Conservation (phyloP, 2,113 vertebrate genomes). For the Patagioenas fasciata region DNA sequence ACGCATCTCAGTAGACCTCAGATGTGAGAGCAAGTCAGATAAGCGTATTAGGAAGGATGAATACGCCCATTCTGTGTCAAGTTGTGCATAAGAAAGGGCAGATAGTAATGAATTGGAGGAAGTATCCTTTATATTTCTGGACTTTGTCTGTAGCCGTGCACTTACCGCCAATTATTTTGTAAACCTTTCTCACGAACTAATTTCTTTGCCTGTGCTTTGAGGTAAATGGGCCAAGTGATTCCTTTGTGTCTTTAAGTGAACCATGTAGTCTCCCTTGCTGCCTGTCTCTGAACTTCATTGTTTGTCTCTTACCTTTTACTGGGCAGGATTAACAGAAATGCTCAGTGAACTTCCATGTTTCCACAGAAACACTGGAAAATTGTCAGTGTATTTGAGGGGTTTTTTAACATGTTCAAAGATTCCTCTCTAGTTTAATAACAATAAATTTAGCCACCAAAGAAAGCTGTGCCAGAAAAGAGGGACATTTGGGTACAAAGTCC, state of each 20-base stretch:
- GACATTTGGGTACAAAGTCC: not conserved
- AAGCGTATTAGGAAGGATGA: not conserved
- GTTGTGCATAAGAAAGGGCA: not conserved
- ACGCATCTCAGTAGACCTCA: not conserved
- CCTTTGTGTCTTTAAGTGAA: not conserved
- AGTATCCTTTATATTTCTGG: not conserved
- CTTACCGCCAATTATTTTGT: not conserved
- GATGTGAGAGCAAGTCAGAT: not conserved
- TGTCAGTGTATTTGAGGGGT: not conserved
- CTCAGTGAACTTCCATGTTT: not conserved
- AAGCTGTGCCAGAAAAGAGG: not conserved
- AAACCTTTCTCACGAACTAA: not conserved
- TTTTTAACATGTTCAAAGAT: not conserved
- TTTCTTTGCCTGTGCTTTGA: not conserved
- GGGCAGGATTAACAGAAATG: not conserved
- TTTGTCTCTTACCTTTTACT: not conserved
- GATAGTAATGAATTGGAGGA: constrained; percentile 9
- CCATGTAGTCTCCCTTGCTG: not conserved
- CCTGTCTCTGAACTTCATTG: not conserved
- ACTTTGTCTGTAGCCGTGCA: not conserved
- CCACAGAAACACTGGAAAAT: not conserved
- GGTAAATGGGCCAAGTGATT: not conserved
- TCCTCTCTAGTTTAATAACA: not conserved
- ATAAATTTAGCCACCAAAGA: not conserved
- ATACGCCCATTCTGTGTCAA: not conserved